A percentile compares a stretch with the other conserved stretches of the same genome.
These are phyloP conservation scores for Dasysyrphus tricinctus DNA, from an alignment of 2,888 invertebrate species.

Conservation along the genomic window DNA sequence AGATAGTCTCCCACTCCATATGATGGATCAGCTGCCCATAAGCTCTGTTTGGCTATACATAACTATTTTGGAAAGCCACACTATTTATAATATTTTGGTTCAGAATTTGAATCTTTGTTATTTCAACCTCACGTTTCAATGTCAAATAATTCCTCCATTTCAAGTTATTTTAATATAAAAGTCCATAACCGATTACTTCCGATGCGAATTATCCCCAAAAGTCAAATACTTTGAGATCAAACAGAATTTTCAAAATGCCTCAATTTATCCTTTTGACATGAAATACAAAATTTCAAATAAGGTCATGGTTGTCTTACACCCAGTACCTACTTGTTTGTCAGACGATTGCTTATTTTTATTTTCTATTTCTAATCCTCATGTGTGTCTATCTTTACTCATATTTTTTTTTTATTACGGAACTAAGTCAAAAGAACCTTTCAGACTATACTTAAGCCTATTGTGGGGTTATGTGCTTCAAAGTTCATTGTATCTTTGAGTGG, in stretches of 20 bases:
- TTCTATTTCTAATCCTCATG: background rate
- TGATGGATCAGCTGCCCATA: too few relatives aligned
- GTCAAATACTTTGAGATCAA: background rate
- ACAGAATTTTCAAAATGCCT: background rate
- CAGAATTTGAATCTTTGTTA: too few relatives aligned
- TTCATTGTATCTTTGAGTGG: conserved; percentile 60
- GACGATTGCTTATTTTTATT: background rate
- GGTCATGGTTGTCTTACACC: conserved; percentile 47
- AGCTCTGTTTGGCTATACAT: too few relatives aligned
- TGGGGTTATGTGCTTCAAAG: conserved; percentile 33
- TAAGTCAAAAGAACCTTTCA: conserved; percentile 58
- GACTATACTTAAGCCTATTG: conserved; percentile 52
- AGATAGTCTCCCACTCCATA: too few relatives aligned
- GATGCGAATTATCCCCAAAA: background rate
- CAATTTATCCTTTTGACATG: background rate
- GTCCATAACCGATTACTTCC: too few relatives aligned
- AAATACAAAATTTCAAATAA: conserved; percentile 4
- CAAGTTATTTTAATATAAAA: too few relatives aligned
- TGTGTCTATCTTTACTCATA: background rate
- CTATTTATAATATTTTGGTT: too few relatives aligned
- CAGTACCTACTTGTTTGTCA: background rate
- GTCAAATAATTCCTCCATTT: too few relatives aligned
- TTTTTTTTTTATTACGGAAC: conserved; percentile 30
- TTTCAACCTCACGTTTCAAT: too few relatives aligned
- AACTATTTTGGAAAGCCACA: too few relatives aligned